phyloP scores from a whole-genome alignment of 2,797 vertebrate species.

The Arrhamphus sclerolepis region DNA sequence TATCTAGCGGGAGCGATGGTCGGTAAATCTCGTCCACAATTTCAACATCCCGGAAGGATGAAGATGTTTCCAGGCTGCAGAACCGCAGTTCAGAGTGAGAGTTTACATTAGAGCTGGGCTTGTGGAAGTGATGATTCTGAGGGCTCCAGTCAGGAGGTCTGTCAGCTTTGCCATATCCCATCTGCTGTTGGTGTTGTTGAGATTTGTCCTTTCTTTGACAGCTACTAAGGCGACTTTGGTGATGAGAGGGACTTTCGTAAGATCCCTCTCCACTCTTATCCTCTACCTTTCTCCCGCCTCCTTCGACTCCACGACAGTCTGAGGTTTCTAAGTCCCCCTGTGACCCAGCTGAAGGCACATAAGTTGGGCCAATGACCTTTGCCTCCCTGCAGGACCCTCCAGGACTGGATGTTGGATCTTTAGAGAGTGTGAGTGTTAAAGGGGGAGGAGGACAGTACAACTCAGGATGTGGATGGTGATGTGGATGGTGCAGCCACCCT shows the following conservation, averaged over 20 bases:
- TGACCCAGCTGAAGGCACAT: constrained; percentile 90
- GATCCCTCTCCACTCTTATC: constrained; percentile 69
- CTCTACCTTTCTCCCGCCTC: constrained; percentile 76
- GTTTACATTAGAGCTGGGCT: constrained; percentile 53
- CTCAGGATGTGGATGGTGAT: constrained; percentile 79
- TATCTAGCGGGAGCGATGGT: constrained; percentile 75
- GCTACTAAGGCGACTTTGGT: constrained; percentile 60
- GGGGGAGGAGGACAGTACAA: constrained; percentile 77
- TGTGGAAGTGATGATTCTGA: constrained; percentile 65
- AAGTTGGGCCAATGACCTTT: constrained; percentile 87
- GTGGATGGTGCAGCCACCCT: constrained; percentile 80
- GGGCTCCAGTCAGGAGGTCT: constrained; percentile 85
- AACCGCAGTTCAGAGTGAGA: constrained; percentile 77
- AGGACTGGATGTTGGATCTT: constrained; percentile 78
- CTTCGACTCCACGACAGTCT: constrained; percentile 82
- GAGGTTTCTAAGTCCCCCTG: constrained; percentile 81
- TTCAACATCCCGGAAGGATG: constrained; percentile 66
- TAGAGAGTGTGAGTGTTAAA: constrained; percentile 75
- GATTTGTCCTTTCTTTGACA: constrained; percentile 81
- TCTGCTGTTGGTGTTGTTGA: constrained; percentile 80
- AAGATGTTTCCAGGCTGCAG: constrained; percentile 83
- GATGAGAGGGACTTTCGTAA: constrained; percentile 63
- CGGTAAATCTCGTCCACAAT: constrained; percentile 81
- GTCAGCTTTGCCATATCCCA: constrained; percentile 86
- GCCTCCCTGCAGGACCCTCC: constrained; percentile 79